phyloP scores from a whole-genome alignment of 2,113 vertebrate species.

The Trematomus loennbergii region DNA sequence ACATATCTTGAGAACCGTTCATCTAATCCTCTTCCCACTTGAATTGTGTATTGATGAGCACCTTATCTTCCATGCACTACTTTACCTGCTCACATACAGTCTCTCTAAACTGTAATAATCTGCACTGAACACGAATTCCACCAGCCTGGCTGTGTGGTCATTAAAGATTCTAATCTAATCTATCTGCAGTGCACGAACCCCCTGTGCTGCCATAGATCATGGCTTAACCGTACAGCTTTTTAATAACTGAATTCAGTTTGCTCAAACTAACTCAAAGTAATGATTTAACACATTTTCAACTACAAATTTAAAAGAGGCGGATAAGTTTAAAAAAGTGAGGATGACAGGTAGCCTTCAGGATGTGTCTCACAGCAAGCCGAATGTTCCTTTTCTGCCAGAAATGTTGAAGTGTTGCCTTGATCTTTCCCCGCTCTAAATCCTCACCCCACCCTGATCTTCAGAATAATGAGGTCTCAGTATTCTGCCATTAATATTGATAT shows the following conservation, averaged over 20 bases:
- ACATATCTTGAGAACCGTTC: background rate
- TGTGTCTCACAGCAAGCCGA: conserved; percentile 31
- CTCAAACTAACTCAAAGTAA: conserved; percentile 36
- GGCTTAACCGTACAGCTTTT: conserved; percentile 12
- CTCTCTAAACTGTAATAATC: too few relatives aligned
- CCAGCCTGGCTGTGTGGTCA: too few relatives aligned
- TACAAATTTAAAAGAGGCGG: background rate
- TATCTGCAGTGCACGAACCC: conserved; percentile 12
- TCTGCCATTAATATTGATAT: conserved; percentile 78
- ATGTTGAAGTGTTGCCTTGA: conserved; percentile 54
- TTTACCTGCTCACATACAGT: conserved; percentile 5
- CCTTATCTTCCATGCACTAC: conserved; percentile 7
- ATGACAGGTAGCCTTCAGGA: conserved; percentile 52
- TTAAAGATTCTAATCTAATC: too few relatives aligned
- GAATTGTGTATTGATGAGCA: background rate
- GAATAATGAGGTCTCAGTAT: conserved; percentile 73
- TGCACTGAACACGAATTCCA: too few relatives aligned
- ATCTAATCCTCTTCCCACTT: too few relatives aligned
- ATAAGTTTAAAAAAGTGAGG: conserved; percentile 16
- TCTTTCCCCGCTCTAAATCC: conserved; percentile 55
- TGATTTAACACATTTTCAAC: conserved; percentile 25
- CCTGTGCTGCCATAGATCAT: conserved; percentile 44
- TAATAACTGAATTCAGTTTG: conserved; percentile 59
- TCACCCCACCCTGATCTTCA: conserved; percentile 69
- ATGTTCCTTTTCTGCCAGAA: conserved; percentile 59